Percentiles rank a stretch among this genome's conserved stretches.
These are phyloP conservation scores for Laterallus jamaicensis DNA, from an alignment of 2,113 vertebrate species.

Conservation along the genomic window DNA sequence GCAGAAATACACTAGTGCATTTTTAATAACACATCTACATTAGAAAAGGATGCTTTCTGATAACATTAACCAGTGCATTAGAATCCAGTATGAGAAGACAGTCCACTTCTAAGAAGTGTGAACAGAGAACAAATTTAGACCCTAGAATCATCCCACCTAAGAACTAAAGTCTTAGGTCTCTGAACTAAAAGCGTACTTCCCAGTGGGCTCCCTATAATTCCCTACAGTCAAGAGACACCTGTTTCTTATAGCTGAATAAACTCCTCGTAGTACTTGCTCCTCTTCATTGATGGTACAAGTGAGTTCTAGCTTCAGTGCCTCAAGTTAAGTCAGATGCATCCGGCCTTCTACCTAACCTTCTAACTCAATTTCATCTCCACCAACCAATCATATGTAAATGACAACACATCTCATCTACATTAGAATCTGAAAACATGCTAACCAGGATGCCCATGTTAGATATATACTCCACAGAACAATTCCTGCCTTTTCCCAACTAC, in stretches of 20 bases:
- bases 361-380: background rate
- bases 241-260: background rate
- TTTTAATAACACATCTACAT: background rate
- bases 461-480: background rate
- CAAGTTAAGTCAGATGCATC: background rate
- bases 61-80: background rate
- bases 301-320: background rate
- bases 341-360: background rate
- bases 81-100: background rate
- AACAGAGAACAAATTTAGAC: background rate
- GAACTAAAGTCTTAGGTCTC: background rate
- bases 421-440: background rate
- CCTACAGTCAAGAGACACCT: background rate
- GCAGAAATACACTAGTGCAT: background rate
- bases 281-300: background rate
- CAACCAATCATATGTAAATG: background rate
- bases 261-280: background rate
- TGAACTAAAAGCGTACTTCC: background rate
- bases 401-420: background rate
- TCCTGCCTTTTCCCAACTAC: background rate
- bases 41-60: background rate
- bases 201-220: background rate
- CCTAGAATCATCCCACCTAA: background rate
- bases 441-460: background rate
- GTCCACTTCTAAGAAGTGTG: background rate